Evolutionary conservation across 2,888 invertebrate species (phyloP), one percentile per base, ranked within the genome.

Genomic region (Aphidius colemani): DNA sequence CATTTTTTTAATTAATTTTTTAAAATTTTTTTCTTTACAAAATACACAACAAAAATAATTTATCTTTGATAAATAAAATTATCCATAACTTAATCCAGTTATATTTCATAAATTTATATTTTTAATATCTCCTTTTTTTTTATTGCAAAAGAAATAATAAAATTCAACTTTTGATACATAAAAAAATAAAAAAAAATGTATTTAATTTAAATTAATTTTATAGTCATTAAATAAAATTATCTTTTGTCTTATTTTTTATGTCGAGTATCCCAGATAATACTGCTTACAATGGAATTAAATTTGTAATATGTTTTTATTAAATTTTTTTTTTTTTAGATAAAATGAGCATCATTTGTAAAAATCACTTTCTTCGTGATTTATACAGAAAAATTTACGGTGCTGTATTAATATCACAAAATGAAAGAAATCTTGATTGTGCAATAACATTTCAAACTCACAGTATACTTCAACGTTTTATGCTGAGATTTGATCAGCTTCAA

Each of bases 381-480:
- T 95, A 95, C 85, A 88, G 94, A 70, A 95, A 95, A 85, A 90
- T 95, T 75, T 95, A 96, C 80, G 95, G 95, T 50, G 95, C 95
- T 8, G 92, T 95, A 64, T 86, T 96, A 63, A 92, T 90, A 86
- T 95, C 95, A 39, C 90, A 93, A 81, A 95, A 94, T 84, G 95
- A 96, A 84, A 86, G 93, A 71, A 93, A 95, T 83, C 86, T 95
- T 78, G 93, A 95, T 85, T 96, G 96, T 86, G 90, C 92, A 75
- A 92, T 95, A 82, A 96, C 95, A 63, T 96, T 95, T 85, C 95
- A 95, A 85, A 96, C 96, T 72, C 95, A 95, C 85, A 94, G 95
- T 81, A 94, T 96, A 76, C 86, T 95, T 77, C 96, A 96, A 85
- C 88, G 94, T 75, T 96, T 96, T 84, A 95, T 96, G 94, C 88